Evolutionary conservation across 2,888 invertebrate genomes (phyloP), one percentile per base, ranked within the genome.

Genomic region (Argyresthia albistria): DNA sequence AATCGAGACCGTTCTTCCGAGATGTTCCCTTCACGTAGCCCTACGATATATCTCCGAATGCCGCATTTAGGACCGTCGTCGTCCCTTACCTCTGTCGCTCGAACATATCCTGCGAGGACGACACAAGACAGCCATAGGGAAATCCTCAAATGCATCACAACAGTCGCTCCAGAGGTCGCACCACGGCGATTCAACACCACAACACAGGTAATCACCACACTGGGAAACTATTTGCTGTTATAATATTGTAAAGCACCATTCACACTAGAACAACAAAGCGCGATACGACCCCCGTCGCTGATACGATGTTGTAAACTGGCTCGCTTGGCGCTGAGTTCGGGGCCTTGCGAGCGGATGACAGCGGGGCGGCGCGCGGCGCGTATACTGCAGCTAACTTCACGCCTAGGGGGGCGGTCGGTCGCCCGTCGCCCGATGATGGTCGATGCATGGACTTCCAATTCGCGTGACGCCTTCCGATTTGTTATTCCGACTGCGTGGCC

Each of bases 141-240:
- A 91, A 92, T 92, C 92, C 92, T 91, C 80, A 91, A 92, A 90
- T 92, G 90, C 93, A 93, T 93, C 89, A 91, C 91, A 88, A 89
- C 82, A 84, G 71, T 73, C 25, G 70, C 76, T 70, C 70, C 62
- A 74, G 71, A 72, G 69, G 76, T 73, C 70, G 78, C 80, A 76
- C 76, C 69, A 11, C 43, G 70, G 71, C 70, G 72, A 64, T 70
- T 69, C 69, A 59, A 69, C 83, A 83, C 82, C 72, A 78, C 73
- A 76, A 76, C 76, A 72, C 73, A 73, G 67, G 62, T 69, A 70
- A 55, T 54, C 86, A 87, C 84, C 72, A 70, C 79, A 84, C 83
- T 50, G 45, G 37, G 70, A 70, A 82, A 84, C 77, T 72, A 76
- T 76, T 75, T 69, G 71, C 71, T 80, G 84, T 82, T 81, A 77